phyloP scores from a whole-genome alignment of 2,888 invertebrate species.

The Heliconius ismenius region DNA sequence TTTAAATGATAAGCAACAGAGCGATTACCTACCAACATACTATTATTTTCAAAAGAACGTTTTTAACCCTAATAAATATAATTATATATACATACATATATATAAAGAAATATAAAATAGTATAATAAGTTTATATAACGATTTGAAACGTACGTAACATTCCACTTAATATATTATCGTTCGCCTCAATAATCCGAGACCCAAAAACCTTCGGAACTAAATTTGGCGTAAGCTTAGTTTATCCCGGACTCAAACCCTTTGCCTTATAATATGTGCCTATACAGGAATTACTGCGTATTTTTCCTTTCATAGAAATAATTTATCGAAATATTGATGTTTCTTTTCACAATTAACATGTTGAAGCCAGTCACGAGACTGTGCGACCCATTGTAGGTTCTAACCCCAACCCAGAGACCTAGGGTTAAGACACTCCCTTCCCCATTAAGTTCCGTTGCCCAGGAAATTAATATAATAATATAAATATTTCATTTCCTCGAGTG shows the following conservation, averaged over 20 bases:
- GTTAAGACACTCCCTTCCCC: too few species aligned
- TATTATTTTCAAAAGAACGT: too few species aligned
- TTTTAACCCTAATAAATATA: too few species aligned
- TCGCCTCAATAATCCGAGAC: slow-evolving; percentile 7
- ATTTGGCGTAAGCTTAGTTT: slow-evolving; percentile 11
- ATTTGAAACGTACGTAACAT: slow-evolving; percentile 1
- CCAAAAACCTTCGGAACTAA: slow-evolving; percentile 5
- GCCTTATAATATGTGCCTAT: neutral
- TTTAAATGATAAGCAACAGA: neutral
- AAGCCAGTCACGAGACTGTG: too few species aligned
- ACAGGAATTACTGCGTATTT: neutral
- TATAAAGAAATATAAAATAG: neutral
- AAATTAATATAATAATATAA: too few species aligned
- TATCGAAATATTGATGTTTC: neutral
- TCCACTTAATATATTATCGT: slow-evolving; percentile 23
- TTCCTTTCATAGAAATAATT: neutral
- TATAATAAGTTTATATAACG: neutral
- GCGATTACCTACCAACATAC: too few species aligned
- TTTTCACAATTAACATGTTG: neutral
- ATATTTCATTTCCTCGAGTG: too few species aligned
- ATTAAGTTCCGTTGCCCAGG: too few species aligned
- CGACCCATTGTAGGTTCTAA: too few species aligned
- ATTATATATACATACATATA: too few species aligned
- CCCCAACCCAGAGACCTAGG: neutral
- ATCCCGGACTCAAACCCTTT: slow-evolving; percentile 12